Evolutionary conservation across 1,140 invertebrate genomes (phyloP).

Genomic region (Drosophila nigromelanica): DNA sequence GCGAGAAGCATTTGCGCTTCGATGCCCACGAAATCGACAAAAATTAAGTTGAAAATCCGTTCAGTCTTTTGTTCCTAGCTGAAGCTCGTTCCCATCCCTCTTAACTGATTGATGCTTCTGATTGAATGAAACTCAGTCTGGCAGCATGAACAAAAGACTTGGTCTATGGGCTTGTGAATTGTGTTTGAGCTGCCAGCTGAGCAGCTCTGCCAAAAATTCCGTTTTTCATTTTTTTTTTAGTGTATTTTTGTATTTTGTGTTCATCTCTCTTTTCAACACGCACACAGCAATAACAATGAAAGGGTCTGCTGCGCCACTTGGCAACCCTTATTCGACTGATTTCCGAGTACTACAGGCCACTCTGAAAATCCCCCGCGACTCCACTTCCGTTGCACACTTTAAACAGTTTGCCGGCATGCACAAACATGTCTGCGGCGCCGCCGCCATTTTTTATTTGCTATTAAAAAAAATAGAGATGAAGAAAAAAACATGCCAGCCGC

Average conservation of each 20-base stretch:
- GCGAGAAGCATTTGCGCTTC: slow-evolving; percentile 59
- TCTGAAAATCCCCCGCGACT: slow-evolving; percentile 3
- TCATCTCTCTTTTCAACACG: slow-evolving; percentile 11
- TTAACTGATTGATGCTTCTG: slow-evolving; percentile 48
- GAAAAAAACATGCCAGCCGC: slow-evolving; percentile 12
- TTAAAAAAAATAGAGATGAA: slow-evolving; percentile 26
- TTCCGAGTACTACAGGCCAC: slow-evolving; percentile 17
- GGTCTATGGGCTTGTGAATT: not conserved
- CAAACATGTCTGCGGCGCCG: slow-evolving; percentile 58
- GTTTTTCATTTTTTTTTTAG: not conserved
- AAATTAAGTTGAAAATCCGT: slow-evolving; percentile 73
- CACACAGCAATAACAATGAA: slow-evolving; percentile 29
- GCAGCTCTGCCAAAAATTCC: slow-evolving; percentile 15
- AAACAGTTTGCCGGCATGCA: slow-evolving; percentile 60
- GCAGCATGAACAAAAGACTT: slow-evolving; percentile 23
- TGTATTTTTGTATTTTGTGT: not conserved
- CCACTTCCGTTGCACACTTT: slow-evolving; percentile 21
- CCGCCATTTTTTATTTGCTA: slow-evolving; percentile 61
- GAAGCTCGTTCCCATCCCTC: not conserved
- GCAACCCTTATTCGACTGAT: slow-evolving; percentile 18
- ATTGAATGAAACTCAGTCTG: slow-evolving; percentile 49
- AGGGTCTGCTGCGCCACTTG: not conserved
- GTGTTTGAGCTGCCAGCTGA: slow-evolving; percentile 12
- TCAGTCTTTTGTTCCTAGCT: slow-evolving; percentile 24
- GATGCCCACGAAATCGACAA: slow-evolving; percentile 76